Conservation (phyloP, 2,888 invertebrate species). For the Anarsia innoxiella region DNA sequence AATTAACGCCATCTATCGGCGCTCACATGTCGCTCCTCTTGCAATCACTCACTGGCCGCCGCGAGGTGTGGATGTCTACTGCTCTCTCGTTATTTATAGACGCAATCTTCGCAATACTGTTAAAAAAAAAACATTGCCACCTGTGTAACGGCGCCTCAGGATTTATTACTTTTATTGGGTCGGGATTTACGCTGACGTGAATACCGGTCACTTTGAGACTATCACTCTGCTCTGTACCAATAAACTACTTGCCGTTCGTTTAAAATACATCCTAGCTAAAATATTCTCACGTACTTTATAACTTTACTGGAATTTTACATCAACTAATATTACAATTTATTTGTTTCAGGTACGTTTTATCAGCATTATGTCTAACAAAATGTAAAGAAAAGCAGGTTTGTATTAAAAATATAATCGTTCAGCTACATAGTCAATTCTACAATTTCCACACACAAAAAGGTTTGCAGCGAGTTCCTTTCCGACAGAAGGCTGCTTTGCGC, state of each 20-base stretch:
- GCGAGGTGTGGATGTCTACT: slow-evolving; percentile 41
- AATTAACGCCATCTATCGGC: slow-evolving; percentile 63
- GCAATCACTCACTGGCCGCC: slow-evolving; percentile 56
- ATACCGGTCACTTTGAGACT: slow-evolving; percentile 26
- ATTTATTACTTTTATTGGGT: slow-evolving; percentile 57
- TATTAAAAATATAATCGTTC: no score
- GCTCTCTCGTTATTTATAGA: slow-evolving; percentile 59
- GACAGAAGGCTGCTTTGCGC: slow-evolving; percentile 9
- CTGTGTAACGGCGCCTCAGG: slow-evolving; percentile 40
- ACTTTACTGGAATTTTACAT: not conserved
- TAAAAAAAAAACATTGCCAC: slow-evolving; percentile 45
- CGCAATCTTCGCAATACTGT: slow-evolving; percentile 55
- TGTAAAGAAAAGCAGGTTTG: no score
- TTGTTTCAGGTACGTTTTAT: slow-evolving; percentile 17
- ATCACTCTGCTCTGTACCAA: not conserved
- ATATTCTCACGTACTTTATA: not conserved
- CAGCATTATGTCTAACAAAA: no score
- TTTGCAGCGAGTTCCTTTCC: slow-evolving; percentile 5
- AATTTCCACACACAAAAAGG: slow-evolving; percentile 11
- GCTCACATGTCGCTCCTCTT: slow-evolving; percentile 43
- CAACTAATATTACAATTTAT: slow-evolving; percentile 1
- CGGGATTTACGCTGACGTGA: slow-evolving; percentile 40
- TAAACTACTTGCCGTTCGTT: not conserved
- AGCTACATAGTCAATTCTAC: slow-evolving; percentile 14
- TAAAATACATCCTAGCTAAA: not conserved